A percentile compares a stretch with the other conserved stretches of the same genome.
Conservation (phyloP, 1,140 invertebrate species). For the Apis cerana region DNA sequence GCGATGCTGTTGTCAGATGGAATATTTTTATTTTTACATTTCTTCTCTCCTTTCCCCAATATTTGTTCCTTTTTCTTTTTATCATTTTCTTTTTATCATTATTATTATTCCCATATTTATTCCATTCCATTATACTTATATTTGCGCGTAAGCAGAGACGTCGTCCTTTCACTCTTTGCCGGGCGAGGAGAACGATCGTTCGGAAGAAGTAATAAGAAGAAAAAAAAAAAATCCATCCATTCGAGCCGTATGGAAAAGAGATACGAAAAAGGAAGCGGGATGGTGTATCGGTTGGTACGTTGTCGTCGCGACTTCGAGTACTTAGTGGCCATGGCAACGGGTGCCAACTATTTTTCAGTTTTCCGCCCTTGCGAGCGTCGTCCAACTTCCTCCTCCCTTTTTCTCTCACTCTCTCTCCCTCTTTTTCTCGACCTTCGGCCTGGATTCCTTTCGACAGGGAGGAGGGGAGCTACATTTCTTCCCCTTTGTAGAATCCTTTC, state of each 20-base stretch:
- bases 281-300: background rate
- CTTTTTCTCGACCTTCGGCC: constrained; percentile 26
- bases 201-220: constrained; percentile 8
- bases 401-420: background rate
- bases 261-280: background rate
- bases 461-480: constrained; percentile 3
- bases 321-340: constrained; percentile 53
- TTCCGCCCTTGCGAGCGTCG: constrained; percentile 18
- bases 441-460: constrained; percentile 17
- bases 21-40: background rate
- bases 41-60: background rate
- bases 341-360: constrained; percentile 51
- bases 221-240: constrained; percentile 2
- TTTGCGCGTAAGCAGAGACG: background rate
- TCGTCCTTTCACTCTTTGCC: background rate
- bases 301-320: constrained; percentile 28
- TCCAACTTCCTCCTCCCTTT: background rate
- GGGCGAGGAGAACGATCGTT: background rate
- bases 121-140: background rate
- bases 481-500: constrained; percentile 30
- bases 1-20: background rate
- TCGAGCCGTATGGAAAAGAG: constrained; percentile 9
- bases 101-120: too few species aligned
- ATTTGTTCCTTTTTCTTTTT: background rate
- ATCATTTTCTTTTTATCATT: background rate